phyloP scores from a whole-genome alignment of 1,140 invertebrate genomes.

The Calosoma granatense region DNA sequence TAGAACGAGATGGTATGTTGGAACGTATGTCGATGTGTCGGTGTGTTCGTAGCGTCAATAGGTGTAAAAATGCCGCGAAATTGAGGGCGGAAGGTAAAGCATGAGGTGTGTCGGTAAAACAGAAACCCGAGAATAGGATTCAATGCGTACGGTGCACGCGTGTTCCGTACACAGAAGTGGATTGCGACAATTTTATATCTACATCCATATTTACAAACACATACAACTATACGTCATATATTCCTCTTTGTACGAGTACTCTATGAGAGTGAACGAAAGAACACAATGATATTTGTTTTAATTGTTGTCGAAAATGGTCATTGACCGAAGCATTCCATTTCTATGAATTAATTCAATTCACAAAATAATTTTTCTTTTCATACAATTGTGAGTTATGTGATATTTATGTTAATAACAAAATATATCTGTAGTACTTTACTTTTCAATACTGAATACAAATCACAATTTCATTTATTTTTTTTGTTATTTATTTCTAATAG shows the following conservation, averaged over 20 bases:
- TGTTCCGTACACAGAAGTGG: background rate
- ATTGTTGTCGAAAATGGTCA: background rate
- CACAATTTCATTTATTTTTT: too few species aligned
- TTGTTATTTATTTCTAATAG: too few species aligned
- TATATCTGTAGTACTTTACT: too few species aligned
- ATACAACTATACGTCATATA: too few species aligned
- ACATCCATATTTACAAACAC: too few species aligned
- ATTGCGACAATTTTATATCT: background rate
- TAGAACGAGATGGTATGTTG: background rate
- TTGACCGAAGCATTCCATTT: too few species aligned
- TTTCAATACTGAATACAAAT: too few species aligned
- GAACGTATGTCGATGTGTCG: background rate
- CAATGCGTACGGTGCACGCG: background rate
- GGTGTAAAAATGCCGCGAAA: constrained; percentile 8
- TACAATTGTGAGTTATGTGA: too few species aligned
- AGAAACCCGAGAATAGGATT: background rate
- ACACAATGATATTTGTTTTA: background rate
- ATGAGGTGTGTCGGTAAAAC: background rate
- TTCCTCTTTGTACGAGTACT: background rate
- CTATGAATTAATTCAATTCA: background rate
- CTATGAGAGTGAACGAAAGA: background rate
- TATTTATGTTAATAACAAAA: too few species aligned
- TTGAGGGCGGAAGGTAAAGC: background rate
- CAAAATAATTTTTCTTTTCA: background rate
- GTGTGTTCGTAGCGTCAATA: background rate